Base-by-base conservation (phyloP, 2,888 invertebrate genomes). In the Electrophaes corylata region DNA sequence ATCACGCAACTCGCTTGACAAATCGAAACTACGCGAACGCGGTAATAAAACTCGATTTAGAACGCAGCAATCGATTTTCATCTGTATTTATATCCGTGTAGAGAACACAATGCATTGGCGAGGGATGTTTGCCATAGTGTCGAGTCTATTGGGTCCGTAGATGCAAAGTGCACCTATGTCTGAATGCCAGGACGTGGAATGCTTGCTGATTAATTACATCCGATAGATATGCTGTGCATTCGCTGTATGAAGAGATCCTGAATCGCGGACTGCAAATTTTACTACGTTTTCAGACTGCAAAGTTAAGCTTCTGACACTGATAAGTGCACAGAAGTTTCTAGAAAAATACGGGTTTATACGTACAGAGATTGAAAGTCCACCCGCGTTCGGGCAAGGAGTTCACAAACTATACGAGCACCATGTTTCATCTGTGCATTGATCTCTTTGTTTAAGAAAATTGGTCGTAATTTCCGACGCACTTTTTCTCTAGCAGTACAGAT, bases 1-100 rank as follows among this genome's bases (percentile, higher is more conserved):
- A 80, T 80, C 83, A 73, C 83, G 80, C 77, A 80, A 80, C 74
- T 69, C 61, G 62, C 54, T 65, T 65, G 64, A 69, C 73, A 72
- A 70, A 76, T 70, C 66, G 70, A 64, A 77, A 75, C 76, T 75
- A 75, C 71, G 71, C 72, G 64, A 62, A 64, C 57, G 46, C 55
- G 60, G 48, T 60, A 51, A 52, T 60, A 60, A 59, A 60, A 60
- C 55, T 55, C 51, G 47, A 60, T 55, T 51, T 19, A 40, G 29
- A 20, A 16, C n/a, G 10, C 1, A 31, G 18, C 46, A 51, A 10
- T 12, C 31, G 16, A 60, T 31, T 43, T 35, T 10, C 3, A 43
- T 31, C 60, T 48, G 12, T 60, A 60, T 55, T 35, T 23, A 43
- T 50, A 50, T 1, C 1, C 2, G 0, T 0, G 1, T 39, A 49